A percentile compares a stretch with the other conserved stretches of the same genome.
phyloP scores from a whole-genome alignment of 2,113 vertebrate species.

The Tichodroma muraria region DNA sequence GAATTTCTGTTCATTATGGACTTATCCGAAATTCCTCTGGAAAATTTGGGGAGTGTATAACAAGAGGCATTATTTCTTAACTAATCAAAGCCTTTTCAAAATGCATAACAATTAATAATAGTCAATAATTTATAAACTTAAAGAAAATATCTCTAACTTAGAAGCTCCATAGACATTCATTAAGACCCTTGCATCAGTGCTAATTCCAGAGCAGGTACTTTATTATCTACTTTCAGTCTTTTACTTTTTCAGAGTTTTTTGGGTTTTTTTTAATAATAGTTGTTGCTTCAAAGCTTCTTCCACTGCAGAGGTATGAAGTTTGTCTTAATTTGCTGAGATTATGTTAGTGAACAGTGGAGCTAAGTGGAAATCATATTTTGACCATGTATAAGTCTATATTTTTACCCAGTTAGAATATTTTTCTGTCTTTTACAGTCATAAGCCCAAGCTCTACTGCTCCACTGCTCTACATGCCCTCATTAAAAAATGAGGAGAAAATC shows the following conservation, averaged over 20 bases:
- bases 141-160: background rate
- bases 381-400: background rate
- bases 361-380: background rate
- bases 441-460: background rate
- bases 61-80: background rate
- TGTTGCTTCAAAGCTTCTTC: background rate
- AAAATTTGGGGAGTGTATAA: background rate
- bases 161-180: background rate
- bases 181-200: background rate
- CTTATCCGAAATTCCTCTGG: background rate
- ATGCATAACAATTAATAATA: background rate
- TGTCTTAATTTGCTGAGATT: background rate
- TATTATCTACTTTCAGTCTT: background rate
- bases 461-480: background rate
- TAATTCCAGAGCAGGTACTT: background rate
- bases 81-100: background rate
- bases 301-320: background rate
- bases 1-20: background rate
- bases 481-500: background rate
- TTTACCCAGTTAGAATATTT: background rate
- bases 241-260: background rate
- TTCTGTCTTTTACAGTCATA: background rate
- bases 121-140: background rate
- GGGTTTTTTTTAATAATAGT: background rate
- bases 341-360: background rate